Percentiles rank a stretch among this genome's conserved stretches.
Conservation (phyloP, 2,113 vertebrate genomes). For the Hippocampus zosterae region DNA sequence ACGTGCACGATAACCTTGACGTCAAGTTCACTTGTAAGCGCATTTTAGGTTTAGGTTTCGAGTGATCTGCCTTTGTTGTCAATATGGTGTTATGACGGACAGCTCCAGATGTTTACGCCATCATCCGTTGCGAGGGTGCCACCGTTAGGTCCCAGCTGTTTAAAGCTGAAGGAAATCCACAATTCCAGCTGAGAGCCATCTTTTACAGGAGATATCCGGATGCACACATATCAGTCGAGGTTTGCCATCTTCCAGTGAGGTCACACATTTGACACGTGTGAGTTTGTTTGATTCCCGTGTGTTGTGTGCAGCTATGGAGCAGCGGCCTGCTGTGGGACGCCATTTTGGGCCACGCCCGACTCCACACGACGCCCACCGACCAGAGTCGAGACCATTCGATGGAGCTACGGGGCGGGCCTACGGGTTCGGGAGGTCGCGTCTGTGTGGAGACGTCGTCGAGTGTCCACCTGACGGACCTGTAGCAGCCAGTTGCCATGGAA, state of each 20-base stretch:
- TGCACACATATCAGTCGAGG: conserved; percentile 67
- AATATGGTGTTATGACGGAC: conserved; percentile 1
- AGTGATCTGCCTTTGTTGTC: not conserved
- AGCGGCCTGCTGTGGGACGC: conserved; percentile 68
- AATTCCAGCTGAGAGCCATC: conserved; percentile 74
- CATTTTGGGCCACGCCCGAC: conserved; percentile 60
- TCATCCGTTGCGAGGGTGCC: conserved; percentile 69
- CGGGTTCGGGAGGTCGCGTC: conserved; percentile 38
- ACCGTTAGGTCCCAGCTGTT: conserved; percentile 66
- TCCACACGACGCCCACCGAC: conserved; percentile 63
- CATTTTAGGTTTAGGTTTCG: no score
- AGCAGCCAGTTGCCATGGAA: not conserved
- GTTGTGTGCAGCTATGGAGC: conserved; percentile 66
- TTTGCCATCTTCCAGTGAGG: conserved; percentile 12
- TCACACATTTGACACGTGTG: no score
- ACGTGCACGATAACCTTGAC: no score
- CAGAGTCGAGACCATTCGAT: conserved; percentile 61
- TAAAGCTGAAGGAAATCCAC: conserved; percentile 62
- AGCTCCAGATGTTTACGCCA: conserved; percentile 73
- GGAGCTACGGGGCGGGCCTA: conserved; percentile 57
- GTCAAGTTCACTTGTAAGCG: no score
- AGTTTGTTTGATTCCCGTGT: not conserved
- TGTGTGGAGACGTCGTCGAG: conserved; percentile 74
- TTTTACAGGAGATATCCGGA: conserved; percentile 74
- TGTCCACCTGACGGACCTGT: conserved; percentile 67